A percentile compares a stretch with the other conserved stretches of the same genome.
Evolutionary conservation across 2,797 vertebrate genomes (phyloP).

Genomic region (Podargus strigoides): DNA sequence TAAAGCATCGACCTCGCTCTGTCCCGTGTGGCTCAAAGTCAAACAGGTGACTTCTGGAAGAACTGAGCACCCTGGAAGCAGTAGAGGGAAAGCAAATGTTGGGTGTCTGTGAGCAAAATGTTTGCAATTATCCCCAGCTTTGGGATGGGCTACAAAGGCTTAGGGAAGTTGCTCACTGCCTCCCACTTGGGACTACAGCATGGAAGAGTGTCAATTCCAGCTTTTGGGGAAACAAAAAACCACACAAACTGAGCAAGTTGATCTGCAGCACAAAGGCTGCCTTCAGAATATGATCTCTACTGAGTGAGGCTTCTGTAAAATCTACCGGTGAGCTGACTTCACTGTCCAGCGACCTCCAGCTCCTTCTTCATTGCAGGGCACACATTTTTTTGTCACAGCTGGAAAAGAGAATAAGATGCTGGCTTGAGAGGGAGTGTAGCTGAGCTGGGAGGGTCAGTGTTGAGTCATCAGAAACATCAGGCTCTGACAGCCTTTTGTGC

Average conservation of each 20-base stretch:
- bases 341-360: fast-evolving
- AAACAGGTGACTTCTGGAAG: background rate
- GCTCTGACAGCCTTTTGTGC: background rate
- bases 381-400: background rate
- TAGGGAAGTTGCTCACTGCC: background rate
- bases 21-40: background rate
- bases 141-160: background rate
- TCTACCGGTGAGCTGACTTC: background rate
- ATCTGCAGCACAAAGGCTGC: background rate
- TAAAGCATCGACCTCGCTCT: background rate
- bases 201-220: background rate
- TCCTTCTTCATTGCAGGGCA: background rate
- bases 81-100: background rate
- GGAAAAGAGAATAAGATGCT: background rate
- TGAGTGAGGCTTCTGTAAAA: background rate
- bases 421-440: background rate
- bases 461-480: background rate
- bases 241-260: background rate
- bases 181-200: background rate
- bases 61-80: background rate
- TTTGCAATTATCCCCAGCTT: background rate
- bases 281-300: background rate
- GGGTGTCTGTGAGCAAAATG: background rate
- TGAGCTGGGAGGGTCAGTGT: background rate
- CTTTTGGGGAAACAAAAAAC: background rate